phyloP scores from a whole-genome alignment of 2,888 invertebrate species.

The Phasia obesa region DNA sequence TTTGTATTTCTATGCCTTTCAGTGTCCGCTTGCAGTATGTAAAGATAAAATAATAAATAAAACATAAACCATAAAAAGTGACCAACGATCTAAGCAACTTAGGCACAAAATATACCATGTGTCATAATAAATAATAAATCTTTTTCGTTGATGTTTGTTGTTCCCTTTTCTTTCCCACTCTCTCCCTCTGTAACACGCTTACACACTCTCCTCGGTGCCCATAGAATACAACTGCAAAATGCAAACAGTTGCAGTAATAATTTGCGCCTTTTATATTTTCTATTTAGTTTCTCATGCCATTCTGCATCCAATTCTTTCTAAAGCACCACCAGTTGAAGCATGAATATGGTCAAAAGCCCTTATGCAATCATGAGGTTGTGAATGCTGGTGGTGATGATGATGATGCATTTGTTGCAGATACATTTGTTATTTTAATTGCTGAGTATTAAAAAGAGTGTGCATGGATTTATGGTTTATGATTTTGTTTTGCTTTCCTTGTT shows the following conservation, averaged over 20 bases:
- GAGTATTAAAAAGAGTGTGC: constrained; percentile 58
- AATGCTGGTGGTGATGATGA: constrained; percentile 48
- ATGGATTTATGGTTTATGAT: constrained; percentile 62
- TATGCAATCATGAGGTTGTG: constrained; percentile 32
- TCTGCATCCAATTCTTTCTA: constrained; percentile 20
- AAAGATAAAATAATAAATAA: constrained; percentile 40
- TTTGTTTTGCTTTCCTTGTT: constrained; percentile 25
- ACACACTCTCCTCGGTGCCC: not conserved
- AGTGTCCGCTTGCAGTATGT: constrained; percentile 28
- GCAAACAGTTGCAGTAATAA: constrained; percentile 68
- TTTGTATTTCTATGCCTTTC: constrained; percentile 20
- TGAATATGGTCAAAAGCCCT: constrained; percentile 41
- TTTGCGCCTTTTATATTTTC: constrained; percentile 52
- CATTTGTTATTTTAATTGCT: constrained; percentile 68
- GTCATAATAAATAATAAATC: constrained; percentile 71
- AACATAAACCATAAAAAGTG: constrained; percentile 56
- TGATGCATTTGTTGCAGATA: constrained; percentile 66
- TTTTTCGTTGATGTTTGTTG: constrained; percentile 41
- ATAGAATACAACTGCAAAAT: constrained; percentile 48
- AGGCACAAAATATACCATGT: constrained; percentile 54
- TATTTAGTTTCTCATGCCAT: constrained; percentile 22
- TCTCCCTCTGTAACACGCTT: not conserved
- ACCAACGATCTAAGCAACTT: constrained; percentile 55
- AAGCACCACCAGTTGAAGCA: constrained; percentile 45
- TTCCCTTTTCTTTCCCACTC: not conserved